These are phyloP conservation scores for Pelodiscus sinensis DNA, from an alignment of 2,113 vertebrate genomes.

Conservation along the genomic window DNA sequence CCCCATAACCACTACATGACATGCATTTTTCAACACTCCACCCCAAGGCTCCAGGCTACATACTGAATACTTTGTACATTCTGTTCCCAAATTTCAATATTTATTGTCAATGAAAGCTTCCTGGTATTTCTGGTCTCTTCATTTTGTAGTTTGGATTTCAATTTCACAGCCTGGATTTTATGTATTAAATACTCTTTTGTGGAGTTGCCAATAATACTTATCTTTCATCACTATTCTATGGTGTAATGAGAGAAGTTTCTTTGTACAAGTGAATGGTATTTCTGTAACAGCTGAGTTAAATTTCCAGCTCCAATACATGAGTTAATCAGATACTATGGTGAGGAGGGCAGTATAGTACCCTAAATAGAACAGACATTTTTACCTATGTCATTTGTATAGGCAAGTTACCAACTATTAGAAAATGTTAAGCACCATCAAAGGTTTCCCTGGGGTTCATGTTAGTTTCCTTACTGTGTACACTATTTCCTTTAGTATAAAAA, in stretches of 20 bases:
- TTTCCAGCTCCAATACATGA: background rate
- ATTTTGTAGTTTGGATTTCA: background rate
- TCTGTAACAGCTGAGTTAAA: background rate
- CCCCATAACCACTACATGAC: rapidly evolving
- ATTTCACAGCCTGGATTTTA: background rate
- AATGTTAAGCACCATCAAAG: background rate
- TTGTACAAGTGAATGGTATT: background rate
- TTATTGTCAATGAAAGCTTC: background rate
- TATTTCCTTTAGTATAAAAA: background rate
- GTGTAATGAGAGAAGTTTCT: background rate
- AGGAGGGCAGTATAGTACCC: background rate
- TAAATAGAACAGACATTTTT: background rate
- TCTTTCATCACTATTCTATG: background rate
- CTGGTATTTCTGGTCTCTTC: background rate
- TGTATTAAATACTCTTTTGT: background rate
- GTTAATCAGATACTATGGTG: background rate
- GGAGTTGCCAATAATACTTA: background rate
- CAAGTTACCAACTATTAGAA: background rate
- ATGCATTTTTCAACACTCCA: background rate
- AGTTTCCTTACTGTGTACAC: rapidly evolving
- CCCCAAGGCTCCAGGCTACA: background rate
- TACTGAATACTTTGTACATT: background rate
- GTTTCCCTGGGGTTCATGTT: rapidly evolving
- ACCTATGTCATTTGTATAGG: background rate
- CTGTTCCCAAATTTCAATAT: background rate